Percentiles rank a stretch among this genome's conserved stretches.
These are phyloP conservation scores for Cyrtonyx montezumae DNA, from an alignment of 2,113 vertebrate genomes.

Conservation along the genomic window DNA sequence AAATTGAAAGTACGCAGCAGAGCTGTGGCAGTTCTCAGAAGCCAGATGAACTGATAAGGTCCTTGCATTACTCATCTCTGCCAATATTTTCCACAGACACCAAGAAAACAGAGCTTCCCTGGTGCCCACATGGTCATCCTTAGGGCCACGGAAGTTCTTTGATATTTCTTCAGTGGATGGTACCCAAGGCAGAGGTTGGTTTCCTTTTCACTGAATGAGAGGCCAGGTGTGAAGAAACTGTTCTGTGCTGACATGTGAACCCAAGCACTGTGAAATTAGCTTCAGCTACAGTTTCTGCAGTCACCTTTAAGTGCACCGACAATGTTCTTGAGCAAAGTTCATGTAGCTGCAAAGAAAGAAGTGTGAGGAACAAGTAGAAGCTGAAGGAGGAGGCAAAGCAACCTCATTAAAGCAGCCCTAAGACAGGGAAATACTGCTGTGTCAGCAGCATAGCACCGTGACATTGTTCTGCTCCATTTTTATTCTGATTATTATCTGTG, in stretches of 20 bases:
- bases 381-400: not conserved
- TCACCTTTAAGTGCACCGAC: not conserved
- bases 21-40: not conserved
- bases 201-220: not conserved
- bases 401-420: rapidly evolving
- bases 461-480: not conserved
- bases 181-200: not conserved
- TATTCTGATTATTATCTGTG: not conserved
- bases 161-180: not conserved
- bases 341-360: not conserved
- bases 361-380: not conserved
- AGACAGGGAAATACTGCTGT: rapidly evolving
- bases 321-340: not conserved
- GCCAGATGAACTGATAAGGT: rapidly evolving
- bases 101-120: not conserved
- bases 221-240: rapidly evolving
- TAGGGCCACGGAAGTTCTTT: rapidly evolving
- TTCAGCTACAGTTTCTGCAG: not conserved
- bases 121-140: not conserved
- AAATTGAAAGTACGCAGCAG: not conserved
- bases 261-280: not conserved
- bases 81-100: not conserved
- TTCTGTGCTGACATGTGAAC: not conserved
- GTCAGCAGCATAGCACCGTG: not conserved
- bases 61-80: not conserved